Conservation (phyloP, 1,140 invertebrate genomes). For the Bombus difficillimus region DNA sequence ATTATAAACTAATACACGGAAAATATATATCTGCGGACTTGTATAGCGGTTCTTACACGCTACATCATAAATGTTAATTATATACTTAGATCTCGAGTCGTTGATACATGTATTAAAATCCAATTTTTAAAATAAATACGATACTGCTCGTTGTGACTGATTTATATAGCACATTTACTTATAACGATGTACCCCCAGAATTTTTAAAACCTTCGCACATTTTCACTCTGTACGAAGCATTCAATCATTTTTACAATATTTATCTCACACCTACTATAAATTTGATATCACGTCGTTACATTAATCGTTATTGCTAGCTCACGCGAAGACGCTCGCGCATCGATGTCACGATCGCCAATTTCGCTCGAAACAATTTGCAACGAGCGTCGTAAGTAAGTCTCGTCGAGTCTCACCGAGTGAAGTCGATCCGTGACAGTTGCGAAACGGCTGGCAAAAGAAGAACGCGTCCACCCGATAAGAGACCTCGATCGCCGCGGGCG, state of each 20-base stretch:
- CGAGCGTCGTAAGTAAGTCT: background rate
- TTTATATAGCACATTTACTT: background rate
- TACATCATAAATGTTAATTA: background rate
- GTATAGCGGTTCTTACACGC: background rate
- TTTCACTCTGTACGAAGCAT: background rate
- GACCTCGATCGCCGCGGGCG: constrained; percentile 13
- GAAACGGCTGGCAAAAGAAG: background rate
- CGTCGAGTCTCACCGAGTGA: constrained; percentile 6
- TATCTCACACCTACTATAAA: background rate
- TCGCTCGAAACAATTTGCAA: constrained; percentile 3
- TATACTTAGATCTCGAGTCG: background rate
- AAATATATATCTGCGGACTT: too few relatives aligned
- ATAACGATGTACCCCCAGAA: background rate
- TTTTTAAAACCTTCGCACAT: background rate
- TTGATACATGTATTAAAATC: constrained; percentile 10
- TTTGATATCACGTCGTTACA: background rate
- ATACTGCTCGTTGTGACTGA: background rate
- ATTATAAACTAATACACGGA: background rate
- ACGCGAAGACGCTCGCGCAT: background rate
- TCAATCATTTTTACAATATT: background rate
- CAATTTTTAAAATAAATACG: background rate
- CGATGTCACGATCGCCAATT: constrained; percentile 1
- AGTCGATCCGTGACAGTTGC: constrained; percentile 28
- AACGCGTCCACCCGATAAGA: constrained; percentile 1
- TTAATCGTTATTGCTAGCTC: background rate